These are phyloP conservation scores for Platycheirus albimanus DNA, from an alignment of 2,888 invertebrate species.

Conservation along the genomic window DNA sequence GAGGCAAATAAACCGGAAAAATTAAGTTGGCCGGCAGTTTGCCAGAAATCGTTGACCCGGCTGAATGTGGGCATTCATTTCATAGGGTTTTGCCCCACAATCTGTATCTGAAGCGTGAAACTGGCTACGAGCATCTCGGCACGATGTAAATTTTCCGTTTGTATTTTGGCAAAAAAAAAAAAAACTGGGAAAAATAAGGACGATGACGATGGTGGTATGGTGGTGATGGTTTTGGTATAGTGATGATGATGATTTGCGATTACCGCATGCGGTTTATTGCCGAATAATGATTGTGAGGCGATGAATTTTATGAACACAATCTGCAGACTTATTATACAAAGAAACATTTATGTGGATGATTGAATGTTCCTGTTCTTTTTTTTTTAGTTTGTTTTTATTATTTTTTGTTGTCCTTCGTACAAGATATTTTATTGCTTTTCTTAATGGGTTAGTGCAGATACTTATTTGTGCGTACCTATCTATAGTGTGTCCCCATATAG, in stretches of 20 bases:
- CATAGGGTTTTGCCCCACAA: conserved; percentile 13
- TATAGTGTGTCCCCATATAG: conserved; percentile 35
- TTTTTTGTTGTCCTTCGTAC: background rate
- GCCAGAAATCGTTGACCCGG: conserved; percentile 72
- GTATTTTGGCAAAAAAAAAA: conserved; percentile 1
- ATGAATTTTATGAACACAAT: conserved; percentile 68
- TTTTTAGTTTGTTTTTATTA: conserved; percentile 4
- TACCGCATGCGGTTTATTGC: conserved; percentile 74
- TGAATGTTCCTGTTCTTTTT: conserved; percentile 46
- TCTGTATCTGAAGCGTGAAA: conserved; percentile 62
- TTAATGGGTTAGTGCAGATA: conserved; percentile 65
- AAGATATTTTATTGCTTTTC: conserved; percentile 48
- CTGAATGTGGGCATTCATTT: conserved; percentile 70
- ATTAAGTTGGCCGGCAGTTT: conserved; percentile 70
- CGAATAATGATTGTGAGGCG: conserved; percentile 66
- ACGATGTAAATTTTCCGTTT: conserved; percentile 66
- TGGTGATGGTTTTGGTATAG: conserved; percentile 19
- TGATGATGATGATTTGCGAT: conserved; percentile 70
- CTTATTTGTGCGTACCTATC: no score
- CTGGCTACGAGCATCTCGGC: conserved; percentile 62
- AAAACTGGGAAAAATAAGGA: background rate
- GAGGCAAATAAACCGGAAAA: conserved; percentile 33
- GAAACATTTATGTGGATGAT: conserved; percentile 34
- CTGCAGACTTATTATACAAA: conserved; percentile 20
- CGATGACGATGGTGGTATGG: background rate